These are phyloP conservation scores for Hypomecis punctinalis DNA, from an alignment of 2,888 invertebrate genomes.

Conservation along the genomic window DNA sequence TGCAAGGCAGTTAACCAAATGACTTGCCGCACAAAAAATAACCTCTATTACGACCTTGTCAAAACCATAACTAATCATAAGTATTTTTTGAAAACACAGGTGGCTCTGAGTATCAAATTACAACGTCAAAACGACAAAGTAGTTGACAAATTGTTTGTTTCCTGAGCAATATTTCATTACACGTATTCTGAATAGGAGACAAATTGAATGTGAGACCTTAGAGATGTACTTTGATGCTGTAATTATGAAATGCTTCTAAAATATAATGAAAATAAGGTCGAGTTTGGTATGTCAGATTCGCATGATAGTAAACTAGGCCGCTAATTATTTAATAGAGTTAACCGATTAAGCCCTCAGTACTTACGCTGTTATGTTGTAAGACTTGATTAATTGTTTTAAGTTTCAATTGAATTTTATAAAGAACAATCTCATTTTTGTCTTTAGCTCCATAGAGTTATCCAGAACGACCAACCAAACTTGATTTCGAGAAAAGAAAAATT, in stretches of 20 bases:
- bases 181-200: slow-evolving; percentile 11
- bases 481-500: no score
- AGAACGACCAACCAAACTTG: no score
- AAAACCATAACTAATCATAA: slow-evolving; percentile 22
- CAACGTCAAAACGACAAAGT: slow-evolving; percentile 28
- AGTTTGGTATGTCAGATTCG: neutral
- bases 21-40: slow-evolving; percentile 21
- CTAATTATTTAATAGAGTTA: neutral
- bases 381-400: no score
- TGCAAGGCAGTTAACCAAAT: slow-evolving; percentile 21
- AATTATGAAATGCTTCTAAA: neutral
- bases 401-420: no score
- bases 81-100: slow-evolving; percentile 17
- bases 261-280: neutral
- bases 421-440: no score
- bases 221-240: slow-evolving; percentile 12
- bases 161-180: slow-evolving; percentile 23
- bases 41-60: slow-evolving; percentile 30
- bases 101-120: slow-evolving; percentile 23
- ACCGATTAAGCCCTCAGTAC: neutral
- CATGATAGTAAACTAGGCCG: neutral
- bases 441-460: no score
- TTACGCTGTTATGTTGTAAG: neutral
- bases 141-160: slow-evolving; percentile 18
- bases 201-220: slow-evolving; percentile 14